Base-by-base conservation (phyloP, 2,797 vertebrate species). In the Miichthys miiuy region DNA sequence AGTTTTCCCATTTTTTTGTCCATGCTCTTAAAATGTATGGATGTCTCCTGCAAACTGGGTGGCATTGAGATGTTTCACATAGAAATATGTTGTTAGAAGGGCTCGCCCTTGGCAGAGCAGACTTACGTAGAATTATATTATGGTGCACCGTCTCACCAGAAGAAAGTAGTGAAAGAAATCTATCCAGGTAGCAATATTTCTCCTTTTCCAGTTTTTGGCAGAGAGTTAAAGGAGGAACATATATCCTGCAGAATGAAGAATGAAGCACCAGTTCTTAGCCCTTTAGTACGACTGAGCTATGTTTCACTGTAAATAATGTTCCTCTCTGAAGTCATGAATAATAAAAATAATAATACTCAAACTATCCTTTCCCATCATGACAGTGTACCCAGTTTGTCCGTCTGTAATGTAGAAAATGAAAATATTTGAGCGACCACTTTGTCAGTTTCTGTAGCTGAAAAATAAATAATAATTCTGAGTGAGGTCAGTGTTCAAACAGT, bases 261-360 rank as follows among this genome's bases (percentile, higher is more conserved):
- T 88, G 71, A 74, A 68, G 66, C 57, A 54, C 2, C n/a, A 17
- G 52, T 27, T 64, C 44, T 66, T 76, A 51, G 69, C 77, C 81
- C 77, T 79, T 74, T 77, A 80, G 76, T 84, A 60, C 70, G 68
- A 64, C 55, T 80, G 67, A 84, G 67, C 30, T 41, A 64, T 72
- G 78, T 83, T 79, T 75, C 71, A 83, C 64, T 63, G 48, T 78
- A 86, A 80, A 75, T 76, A 77, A 81, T 85, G 74, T 77, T 84
- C 52, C 69, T 80, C 46, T 68, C 71, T 70, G 18, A 77, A 73
- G 61, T 77, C 70, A 80, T 83, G 63, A 88, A 86, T 83, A 74
- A 81, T 73, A 73, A 68, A 73, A 57, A 68, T 50, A 75, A 57
- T 57, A 73, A 51, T 44, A 61, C 67, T 60, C 42, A 5, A 56